Evolutionary conservation across 2,888 invertebrate genomes (phyloP).

Genomic region (Polydesmus complanatus): DNA sequence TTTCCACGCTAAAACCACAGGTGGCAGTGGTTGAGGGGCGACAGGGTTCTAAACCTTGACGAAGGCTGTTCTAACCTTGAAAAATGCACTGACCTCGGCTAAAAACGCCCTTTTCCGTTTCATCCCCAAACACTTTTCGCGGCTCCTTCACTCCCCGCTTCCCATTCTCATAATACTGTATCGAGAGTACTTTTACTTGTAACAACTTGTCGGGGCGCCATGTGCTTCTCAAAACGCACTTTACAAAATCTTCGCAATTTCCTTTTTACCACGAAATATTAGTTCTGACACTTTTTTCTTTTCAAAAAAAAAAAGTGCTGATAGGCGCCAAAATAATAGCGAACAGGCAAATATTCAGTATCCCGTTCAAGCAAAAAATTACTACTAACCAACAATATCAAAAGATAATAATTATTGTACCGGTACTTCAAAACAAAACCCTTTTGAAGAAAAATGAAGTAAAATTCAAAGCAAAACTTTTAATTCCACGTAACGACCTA

Average conservation of each 20-base stretch:
- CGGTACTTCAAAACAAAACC: too few relatives aligned
- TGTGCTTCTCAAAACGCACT: not conserved
- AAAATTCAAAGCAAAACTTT: too few relatives aligned
- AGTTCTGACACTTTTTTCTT: not conserved
- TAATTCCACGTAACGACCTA: too few relatives aligned
- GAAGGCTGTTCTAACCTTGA: not conserved
- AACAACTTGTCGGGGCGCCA: too few relatives aligned
- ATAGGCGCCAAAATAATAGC: not conserved
- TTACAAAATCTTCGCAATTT: not conserved
- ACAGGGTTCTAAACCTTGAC: not conserved
- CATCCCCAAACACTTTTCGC: not conserved
- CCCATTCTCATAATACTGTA: not conserved
- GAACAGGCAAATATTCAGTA: too few relatives aligned
- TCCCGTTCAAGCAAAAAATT: too few relatives aligned
- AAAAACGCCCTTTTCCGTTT: not conserved
- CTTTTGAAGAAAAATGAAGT: too few relatives aligned
- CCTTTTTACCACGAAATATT: not conserved
- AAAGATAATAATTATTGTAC: too few relatives aligned
- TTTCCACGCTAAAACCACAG: not conserved
- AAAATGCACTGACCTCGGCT: not conserved
- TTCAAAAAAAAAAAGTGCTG: too few relatives aligned
- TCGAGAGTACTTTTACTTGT: too few relatives aligned
- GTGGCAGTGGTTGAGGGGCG: not conserved
- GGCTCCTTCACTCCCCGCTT: not conserved
- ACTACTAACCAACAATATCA: too few relatives aligned